Base-by-base conservation (phyloP, 2,888 invertebrate genomes). In the Tiliacea citrago region DNA sequence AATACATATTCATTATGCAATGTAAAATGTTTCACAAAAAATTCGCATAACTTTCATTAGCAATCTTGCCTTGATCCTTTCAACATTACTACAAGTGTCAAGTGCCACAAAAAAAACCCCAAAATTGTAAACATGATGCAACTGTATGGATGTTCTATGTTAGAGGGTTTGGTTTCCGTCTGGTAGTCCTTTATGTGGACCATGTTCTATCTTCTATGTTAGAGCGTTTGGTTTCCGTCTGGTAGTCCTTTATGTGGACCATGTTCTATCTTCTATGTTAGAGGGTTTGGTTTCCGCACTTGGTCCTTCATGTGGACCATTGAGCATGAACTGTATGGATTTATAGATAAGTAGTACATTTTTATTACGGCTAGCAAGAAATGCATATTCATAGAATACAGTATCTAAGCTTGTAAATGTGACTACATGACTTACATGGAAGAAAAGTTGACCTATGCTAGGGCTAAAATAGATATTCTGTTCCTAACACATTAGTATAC, bases 381-480 rank as follows among this genome's bases (percentile, higher is more conserved):
- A 45, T 42, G 18, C 42, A 77, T 77, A 73, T 80, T 77, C 77
- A 80, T 65, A 80, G 81, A 77, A 80, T 77, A 73, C 53, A 77
- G 53, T 47, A 79, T n/a, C 29, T 42, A 63, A 21, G 35, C 29
- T 80, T 21, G n/a, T 61, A 65, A 75, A 55, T 73, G 55, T 67
- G 61, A 57, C n/a, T 75, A 75, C 13, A 80, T 49, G 47, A 60
- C 60, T 78, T 69, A 75, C 10, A 45, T 51, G 49, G 35, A 55
- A 75, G 39, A 66, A n/a, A 75, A 57, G 24, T 60, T 53, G 51
- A 55, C 42, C 60, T 79, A 77, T 69, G 13, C 58, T 81, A 81
- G 47, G 24, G 35, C 7, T 65, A 51, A 21, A 65, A 45, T 35
- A 63, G 24, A 47, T 55, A 82, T 65, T 82, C 58, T 45, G 53